These are phyloP conservation scores for Dendrocincla fuliginosa DNA, from an alignment of 2,797 vertebrate genomes.

Conservation along the genomic window DNA sequence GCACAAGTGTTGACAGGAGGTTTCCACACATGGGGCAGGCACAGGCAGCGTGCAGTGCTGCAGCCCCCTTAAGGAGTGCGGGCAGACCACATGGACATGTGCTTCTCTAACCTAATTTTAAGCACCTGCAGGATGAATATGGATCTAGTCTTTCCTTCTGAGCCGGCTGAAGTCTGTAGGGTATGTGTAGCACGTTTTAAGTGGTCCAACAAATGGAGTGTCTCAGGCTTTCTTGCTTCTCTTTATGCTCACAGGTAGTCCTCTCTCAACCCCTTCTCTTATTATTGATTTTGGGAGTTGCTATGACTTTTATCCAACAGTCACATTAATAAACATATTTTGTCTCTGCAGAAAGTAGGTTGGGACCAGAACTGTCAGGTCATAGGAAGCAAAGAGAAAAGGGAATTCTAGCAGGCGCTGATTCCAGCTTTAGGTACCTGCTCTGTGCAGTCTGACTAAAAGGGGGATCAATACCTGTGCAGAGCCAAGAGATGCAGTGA, in stretches of 20 bases:
- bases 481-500: not conserved
- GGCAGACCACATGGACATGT: not conserved
- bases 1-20: not conserved
- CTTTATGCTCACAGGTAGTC: not conserved
- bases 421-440: not conserved
- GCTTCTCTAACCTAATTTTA: not conserved
- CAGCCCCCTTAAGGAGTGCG: not conserved
- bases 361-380: not conserved
- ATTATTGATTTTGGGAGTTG: not conserved
- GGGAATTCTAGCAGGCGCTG: not conserved
- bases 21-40: fast-evolving
- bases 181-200: not conserved
- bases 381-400: not conserved
- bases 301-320: not conserved
- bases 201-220: not conserved
- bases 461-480: not conserved
- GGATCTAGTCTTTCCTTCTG: not conserved
- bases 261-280: not conserved
- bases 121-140: not conserved
- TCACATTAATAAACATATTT: not conserved
- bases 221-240: not conserved
- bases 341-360: not conserved
- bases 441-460: not conserved
- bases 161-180: not conserved
- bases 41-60: not conserved